Evolutionary conservation across 2,797 vertebrate species (phyloP).

Genomic region (Pangasius sanitwongsei): DNA sequence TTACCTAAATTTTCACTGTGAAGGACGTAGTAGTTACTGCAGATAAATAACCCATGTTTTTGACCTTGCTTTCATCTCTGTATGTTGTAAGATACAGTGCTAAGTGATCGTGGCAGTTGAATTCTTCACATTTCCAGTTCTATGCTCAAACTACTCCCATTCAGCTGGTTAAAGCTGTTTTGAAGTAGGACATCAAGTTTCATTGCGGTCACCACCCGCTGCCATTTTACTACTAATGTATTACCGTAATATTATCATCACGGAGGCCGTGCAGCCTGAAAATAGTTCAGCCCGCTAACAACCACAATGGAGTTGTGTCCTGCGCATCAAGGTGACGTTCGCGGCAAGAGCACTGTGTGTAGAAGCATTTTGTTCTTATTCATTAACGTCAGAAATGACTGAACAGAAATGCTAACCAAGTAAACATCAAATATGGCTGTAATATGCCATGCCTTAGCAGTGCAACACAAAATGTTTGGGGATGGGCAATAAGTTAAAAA

Average conservation of each 20-base stretch:
- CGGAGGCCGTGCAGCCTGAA: background rate
- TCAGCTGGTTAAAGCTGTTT: background rate
- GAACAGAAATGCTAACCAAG: background rate
- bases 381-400: background rate
- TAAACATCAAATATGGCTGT: background rate
- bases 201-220: background rate
- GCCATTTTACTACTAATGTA: background rate
- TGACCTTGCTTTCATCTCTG: background rate
- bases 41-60: background rate
- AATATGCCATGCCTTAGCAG: too few species aligned
- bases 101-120: background rate
- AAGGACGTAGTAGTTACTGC: background rate
- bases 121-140: background rate
- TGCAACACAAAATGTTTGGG: background rate
- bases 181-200: background rate
- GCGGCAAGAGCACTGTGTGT: background rate
- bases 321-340: background rate
- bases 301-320: background rate
- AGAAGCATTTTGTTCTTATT: background rate
- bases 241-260: background rate
- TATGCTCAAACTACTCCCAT: background rate
- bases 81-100: too few species aligned
- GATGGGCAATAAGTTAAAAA: background rate
- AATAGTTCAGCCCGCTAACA: background rate
- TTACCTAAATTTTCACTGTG: background rate